Conservation (phyloP, 2,113 vertebrate species). For the Hyla sarda region DNA sequence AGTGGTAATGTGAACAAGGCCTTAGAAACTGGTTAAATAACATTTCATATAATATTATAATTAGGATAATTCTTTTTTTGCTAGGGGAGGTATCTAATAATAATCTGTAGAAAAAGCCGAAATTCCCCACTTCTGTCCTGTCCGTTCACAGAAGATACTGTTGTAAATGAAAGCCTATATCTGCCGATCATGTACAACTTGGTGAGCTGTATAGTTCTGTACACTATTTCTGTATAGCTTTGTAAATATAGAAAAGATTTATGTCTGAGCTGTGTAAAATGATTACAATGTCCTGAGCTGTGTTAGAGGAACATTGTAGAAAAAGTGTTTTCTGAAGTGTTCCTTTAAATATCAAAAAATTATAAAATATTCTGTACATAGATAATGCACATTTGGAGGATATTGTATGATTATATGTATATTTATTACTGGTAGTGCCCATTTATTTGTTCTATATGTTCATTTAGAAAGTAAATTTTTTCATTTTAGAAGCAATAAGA, state of each 20-base stretch:
- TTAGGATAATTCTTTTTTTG: neutral
- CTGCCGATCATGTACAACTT: neutral
- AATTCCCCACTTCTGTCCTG: no score
- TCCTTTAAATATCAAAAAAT: neutral
- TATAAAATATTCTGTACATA: neutral
- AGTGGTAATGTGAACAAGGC: no score
- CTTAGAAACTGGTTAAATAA: neutral
- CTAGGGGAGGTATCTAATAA: neutral
- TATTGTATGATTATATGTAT: no score
- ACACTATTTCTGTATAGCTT: neutral
- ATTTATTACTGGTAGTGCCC: no score
- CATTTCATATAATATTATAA: neutral
- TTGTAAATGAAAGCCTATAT: no score
- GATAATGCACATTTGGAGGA: neutral
- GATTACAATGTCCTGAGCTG: neutral
- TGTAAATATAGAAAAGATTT: constrained; percentile 6
- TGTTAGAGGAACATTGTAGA: neutral
- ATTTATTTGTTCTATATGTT: no score
- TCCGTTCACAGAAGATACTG: no score
- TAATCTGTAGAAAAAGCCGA: no score
- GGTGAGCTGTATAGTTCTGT: neutral
- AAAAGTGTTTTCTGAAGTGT: neutral
- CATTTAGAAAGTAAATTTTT: no score
- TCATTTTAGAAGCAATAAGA: no score
- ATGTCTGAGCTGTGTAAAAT: neutral